Percentiles rank a stretch among this genome's conserved stretches.
These are phyloP conservation scores for Salmo trutta DNA, from an alignment of 2,797 vertebrate species.

Conservation along the genomic window DNA sequence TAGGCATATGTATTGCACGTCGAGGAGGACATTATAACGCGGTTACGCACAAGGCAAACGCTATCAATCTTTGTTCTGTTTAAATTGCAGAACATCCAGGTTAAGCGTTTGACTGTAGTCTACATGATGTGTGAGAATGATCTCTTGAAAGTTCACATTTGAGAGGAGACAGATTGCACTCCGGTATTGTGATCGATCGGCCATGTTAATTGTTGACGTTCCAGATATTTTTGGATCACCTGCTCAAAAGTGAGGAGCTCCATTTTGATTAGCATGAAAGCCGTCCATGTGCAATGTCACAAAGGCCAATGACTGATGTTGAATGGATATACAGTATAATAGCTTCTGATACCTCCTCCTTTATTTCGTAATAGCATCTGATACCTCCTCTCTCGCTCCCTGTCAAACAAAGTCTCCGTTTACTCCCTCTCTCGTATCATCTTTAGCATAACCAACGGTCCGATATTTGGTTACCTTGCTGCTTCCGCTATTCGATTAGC, in stretches of 20 bases:
- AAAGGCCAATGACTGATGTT: not conserved
- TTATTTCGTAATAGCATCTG: not conserved
- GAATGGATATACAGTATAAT: not conserved
- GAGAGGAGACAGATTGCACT: not conserved
- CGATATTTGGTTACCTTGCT: not conserved
- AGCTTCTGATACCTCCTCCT: not conserved
- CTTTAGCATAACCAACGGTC: not conserved
- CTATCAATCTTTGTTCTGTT: not conserved
- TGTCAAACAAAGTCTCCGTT: not conserved
- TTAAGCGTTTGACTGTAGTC: not conserved
- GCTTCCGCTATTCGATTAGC: not conserved
- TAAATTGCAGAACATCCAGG: too few species aligned
- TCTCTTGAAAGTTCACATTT: not conserved
- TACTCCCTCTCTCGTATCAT: not conserved
- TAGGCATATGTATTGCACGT: not conserved
- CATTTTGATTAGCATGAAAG: not conserved
- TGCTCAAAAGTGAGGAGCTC: not conserved
- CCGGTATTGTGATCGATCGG: not conserved
- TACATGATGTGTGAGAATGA: not conserved
- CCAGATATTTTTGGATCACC: not conserved
- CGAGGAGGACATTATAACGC: not conserved
- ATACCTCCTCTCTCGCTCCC: not conserved
- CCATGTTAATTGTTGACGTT: not conserved
- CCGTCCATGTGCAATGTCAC: not conserved
- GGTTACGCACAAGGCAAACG: not conserved